Percentiles rank a stretch among this genome's conserved stretches.
phyloP scores from a whole-genome alignment of 2,113 vertebrate genomes.

The Rhombomys opimus region DNA sequence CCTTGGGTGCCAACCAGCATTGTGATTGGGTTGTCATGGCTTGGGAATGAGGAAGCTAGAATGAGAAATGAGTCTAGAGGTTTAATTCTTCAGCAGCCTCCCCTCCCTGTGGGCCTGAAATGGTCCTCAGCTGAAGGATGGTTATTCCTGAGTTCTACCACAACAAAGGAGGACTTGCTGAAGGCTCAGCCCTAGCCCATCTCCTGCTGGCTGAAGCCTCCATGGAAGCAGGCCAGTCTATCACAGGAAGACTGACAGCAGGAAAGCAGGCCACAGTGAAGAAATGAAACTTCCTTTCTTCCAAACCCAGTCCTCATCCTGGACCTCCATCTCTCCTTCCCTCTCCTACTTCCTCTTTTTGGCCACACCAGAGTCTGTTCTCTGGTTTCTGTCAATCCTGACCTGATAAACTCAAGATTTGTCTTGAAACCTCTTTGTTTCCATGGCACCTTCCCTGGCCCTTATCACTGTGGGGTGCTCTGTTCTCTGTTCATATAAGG shows the following conservation, averaged over 20 bases:
- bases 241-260: background rate
- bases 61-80: rapidly evolving
- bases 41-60: rapidly evolving
- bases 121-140: rapidly evolving
- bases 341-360: no score
- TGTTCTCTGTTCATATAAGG: background rate
- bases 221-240: background rate
- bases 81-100: background rate
- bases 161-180: no score
- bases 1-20: rapidly evolving
- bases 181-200: background rate
- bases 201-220: background rate
- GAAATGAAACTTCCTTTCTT: background rate
- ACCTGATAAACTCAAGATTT: background rate
- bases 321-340: background rate
- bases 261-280: background rate
- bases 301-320: no score
- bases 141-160: background rate
- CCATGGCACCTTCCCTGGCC: no score
- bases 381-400: rapidly evolving
- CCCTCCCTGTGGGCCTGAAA: rapidly evolving
- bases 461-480: background rate
- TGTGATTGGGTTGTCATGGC: rapidly evolving
- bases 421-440: background rate
- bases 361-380: background rate